These are phyloP conservation scores for Heterochromis multidens DNA, from an alignment of 2,113 vertebrate species.

Conservation along the genomic window DNA sequence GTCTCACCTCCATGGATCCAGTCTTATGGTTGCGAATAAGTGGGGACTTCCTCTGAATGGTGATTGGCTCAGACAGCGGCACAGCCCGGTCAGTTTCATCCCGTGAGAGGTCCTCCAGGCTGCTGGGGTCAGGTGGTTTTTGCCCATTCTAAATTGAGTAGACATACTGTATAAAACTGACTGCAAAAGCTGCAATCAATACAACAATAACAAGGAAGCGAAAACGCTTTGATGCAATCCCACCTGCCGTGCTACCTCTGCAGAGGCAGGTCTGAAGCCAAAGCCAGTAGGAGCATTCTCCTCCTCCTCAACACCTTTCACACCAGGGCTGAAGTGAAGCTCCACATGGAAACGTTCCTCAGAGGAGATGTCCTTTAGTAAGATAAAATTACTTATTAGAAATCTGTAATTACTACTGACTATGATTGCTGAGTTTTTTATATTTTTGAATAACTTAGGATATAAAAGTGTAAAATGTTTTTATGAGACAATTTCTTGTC, in stretches of 20 bases:
- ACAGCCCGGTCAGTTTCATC: slow-evolving; percentile 81
- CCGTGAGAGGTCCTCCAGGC: slow-evolving; percentile 83
- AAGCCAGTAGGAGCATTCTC: slow-evolving; percentile 88
- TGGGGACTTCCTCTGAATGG: slow-evolving; percentile 83
- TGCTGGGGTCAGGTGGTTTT: slow-evolving; percentile 86
- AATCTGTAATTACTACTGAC: background rate
- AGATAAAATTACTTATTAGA: background rate
- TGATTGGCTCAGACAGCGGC: slow-evolving; percentile 79
- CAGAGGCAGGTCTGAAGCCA: slow-evolving; percentile 93
- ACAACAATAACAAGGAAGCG: background rate
- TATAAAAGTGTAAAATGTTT: too few species aligned
- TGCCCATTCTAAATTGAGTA: slow-evolving; percentile 80
- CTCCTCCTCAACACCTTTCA: slow-evolving; percentile 92
- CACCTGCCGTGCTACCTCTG: slow-evolving; percentile 80
- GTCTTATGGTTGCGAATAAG: slow-evolving; percentile 91
- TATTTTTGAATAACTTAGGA: background rate
- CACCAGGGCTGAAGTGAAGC: slow-evolving; percentile 96
- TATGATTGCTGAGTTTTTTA: background rate
- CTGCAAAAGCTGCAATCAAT: background rate
- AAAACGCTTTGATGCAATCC: background rate
- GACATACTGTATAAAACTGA: background rate
- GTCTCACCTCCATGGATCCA: slow-evolving; percentile 93
- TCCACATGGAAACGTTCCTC: slow-evolving; percentile 98
- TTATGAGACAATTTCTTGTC: too few species aligned
- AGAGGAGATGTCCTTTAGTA: slow-evolving; percentile 85